Evolutionary conservation across 2,888 invertebrate species (phyloP).

Genomic region (Diadegma fenestrale): DNA sequence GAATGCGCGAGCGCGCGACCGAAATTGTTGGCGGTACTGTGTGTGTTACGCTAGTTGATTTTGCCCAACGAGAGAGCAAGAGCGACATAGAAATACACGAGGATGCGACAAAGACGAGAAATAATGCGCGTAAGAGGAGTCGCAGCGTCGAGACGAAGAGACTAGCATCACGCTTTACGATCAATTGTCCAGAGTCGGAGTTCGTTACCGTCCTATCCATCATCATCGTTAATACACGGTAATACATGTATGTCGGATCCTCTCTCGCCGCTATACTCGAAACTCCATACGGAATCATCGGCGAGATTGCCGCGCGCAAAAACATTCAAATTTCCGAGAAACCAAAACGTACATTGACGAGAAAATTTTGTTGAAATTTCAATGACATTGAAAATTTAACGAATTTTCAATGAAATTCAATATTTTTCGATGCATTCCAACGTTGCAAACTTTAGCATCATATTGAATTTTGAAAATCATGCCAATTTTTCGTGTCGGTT

Average conservation of each 20-base stretch:
- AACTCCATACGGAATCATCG: neutral
- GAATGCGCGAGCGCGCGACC: constrained; percentile 36
- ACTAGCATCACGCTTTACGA: constrained; percentile 62
- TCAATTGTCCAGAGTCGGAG: constrained; percentile 57
- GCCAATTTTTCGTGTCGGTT: no score
- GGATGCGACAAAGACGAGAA: constrained; percentile 9
- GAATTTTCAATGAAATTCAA: no score
- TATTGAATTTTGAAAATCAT: no score
- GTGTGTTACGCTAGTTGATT: constrained; percentile 46
- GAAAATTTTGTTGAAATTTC: no score
- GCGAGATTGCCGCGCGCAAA: neutral
- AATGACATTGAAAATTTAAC: no score
- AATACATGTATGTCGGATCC: constrained; percentile 19
- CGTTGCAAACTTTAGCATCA: no score
- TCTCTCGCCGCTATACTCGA: neutral
- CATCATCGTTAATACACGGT: constrained; percentile 46
- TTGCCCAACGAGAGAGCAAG: constrained; percentile 63
- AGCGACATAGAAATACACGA: constrained; percentile 1
- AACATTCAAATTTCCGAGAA: neutral
- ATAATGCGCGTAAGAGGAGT: constrained; percentile 50
- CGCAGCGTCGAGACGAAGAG: constrained; percentile 48
- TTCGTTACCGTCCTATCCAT: constrained; percentile 62
- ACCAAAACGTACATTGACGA: neutral
- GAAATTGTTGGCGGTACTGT: constrained; percentile 41
- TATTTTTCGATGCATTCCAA: no score